These are phyloP conservation scores for Lindbergichthys nudifrons DNA, from an alignment of 2,797 vertebrate species.

Conservation along the genomic window DNA sequence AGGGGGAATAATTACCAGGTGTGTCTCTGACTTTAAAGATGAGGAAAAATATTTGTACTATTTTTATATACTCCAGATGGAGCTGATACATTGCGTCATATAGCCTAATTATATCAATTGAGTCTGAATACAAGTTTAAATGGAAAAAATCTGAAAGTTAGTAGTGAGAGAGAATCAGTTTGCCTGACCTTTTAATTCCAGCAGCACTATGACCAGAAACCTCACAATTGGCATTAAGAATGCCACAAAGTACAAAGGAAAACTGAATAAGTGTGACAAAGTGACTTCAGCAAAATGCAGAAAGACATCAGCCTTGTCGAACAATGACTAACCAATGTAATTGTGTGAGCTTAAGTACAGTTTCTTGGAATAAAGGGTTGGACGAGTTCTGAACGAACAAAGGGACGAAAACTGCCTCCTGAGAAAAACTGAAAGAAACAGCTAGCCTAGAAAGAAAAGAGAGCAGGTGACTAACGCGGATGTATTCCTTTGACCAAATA, in stretches of 20 bases:
- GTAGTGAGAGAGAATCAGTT: too few species aligned
- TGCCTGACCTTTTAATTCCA: too few species aligned
- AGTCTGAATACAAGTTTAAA: too few species aligned
- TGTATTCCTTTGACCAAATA: not conserved
- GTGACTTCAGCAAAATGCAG: too few species aligned
- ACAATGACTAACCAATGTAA: not conserved
- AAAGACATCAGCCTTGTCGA: not conserved
- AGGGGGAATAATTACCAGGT: slow-evolving; percentile 1
- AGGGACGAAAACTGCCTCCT: not conserved
- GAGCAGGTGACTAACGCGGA: not conserved
- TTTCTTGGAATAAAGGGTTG: slow-evolving; percentile 1
- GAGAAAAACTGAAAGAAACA: not conserved
- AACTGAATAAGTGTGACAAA: too few species aligned
- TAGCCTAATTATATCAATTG: too few species aligned
- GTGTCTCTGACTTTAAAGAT: not conserved
- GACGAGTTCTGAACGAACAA: not conserved
- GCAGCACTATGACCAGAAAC: not conserved
- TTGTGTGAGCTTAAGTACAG: not conserved
- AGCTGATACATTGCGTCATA: too few species aligned
- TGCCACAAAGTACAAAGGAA: not conserved
- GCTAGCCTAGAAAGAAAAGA: not conserved
- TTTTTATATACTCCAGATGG: too few species aligned
- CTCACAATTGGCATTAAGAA: not conserved
- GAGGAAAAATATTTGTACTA: too few species aligned
- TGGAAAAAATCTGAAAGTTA: too few species aligned